These are phyloP conservation scores for Pandemis corylana DNA, from an alignment of 2,888 invertebrate genomes.

Conservation along the genomic window DNA sequence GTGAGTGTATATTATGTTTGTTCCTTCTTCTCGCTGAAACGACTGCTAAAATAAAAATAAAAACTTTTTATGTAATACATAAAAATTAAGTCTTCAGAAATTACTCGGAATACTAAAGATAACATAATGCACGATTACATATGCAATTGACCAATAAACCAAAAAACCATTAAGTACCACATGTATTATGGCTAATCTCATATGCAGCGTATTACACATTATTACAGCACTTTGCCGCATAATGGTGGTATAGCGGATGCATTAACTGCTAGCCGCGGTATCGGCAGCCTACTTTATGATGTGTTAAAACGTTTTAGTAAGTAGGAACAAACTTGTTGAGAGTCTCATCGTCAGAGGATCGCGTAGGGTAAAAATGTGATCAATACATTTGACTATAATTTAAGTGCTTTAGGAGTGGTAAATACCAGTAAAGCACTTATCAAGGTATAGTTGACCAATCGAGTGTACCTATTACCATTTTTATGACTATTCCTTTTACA, in stretches of 20 bases:
- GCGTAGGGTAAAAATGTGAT: not conserved
- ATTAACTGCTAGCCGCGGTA: conserved; percentile 13
- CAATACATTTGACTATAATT: not conserved
- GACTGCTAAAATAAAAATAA: too few relatives aligned
- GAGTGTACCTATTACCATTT: too few relatives aligned
- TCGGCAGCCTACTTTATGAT: conserved; percentile 12
- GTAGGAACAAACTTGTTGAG: not conserved
- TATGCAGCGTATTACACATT: conserved; percentile 13
- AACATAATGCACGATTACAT: too few relatives aligned
- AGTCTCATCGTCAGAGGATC: not conserved
- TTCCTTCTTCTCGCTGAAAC: too few relatives aligned
- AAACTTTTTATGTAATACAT: too few relatives aligned
- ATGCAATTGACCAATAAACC: not conserved
- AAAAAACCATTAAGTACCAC: not conserved
- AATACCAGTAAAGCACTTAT: too few relatives aligned
- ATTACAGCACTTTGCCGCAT: conserved; percentile 21
- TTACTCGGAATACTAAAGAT: too few relatives aligned
- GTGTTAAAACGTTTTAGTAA: conserved; percentile 14
- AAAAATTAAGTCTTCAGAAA: too few relatives aligned
- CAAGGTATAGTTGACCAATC: too few relatives aligned
- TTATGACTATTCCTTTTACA: too few relatives aligned
- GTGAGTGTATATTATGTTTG: too few relatives aligned
- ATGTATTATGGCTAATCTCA: not conserved
- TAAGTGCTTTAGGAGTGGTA: not conserved
- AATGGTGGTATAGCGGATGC: conserved; percentile 16